phyloP scores from a whole-genome alignment of 2,113 vertebrate genomes.

The Todiramphus saurophagus region DNA sequence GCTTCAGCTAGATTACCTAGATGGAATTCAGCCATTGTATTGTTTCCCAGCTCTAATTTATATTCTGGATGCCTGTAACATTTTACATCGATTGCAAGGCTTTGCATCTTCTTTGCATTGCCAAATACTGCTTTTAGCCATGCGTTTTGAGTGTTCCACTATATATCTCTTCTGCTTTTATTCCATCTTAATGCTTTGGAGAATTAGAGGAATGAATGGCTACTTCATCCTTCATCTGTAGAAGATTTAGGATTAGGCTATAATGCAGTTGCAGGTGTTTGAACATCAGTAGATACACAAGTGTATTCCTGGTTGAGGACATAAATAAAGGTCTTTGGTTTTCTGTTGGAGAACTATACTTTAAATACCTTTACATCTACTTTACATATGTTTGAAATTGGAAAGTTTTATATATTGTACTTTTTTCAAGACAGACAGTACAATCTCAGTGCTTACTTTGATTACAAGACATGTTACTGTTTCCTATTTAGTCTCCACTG shows the following conservation, averaged over 20 bases:
- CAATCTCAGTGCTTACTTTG: background rate
- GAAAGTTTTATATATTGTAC: background rate
- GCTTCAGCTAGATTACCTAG: conserved; percentile 11
- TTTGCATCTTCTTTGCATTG: background rate
- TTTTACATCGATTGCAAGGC: background rate
- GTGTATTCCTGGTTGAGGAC: background rate
- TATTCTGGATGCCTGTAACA: background rate
- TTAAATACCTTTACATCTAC: background rate
- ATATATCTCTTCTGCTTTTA: background rate
- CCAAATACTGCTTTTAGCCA: background rate
- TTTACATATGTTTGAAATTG: background rate
- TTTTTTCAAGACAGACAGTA: background rate
- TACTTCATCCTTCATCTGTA: background rate
- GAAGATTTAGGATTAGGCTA: background rate
- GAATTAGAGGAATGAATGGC: background rate
- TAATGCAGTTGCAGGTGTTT: background rate
- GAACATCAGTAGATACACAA: background rate
- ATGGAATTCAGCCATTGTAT: background rate
- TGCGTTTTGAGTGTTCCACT: background rate
- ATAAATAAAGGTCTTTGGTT: background rate
- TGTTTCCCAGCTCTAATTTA: background rate
- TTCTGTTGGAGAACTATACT: background rate
- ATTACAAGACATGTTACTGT: background rate
- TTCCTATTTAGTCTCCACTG: background rate
- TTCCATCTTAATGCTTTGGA: background rate